Conservation (phyloP, 2,888 invertebrate genomes). For the Lacanobia wlatinum region DNA sequence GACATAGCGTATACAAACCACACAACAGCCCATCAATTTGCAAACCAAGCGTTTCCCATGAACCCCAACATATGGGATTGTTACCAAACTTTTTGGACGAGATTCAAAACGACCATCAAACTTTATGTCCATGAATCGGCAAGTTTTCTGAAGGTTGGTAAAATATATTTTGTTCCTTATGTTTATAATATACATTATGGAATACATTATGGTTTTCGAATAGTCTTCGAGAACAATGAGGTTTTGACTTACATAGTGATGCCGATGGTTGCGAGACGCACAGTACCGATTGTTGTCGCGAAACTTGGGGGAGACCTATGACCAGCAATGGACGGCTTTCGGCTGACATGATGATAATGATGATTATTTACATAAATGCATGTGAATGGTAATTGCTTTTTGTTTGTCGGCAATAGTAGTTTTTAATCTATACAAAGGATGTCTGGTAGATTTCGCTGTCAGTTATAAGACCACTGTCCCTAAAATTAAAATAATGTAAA, state of each 20-base stretch:
- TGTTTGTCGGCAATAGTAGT: no score
- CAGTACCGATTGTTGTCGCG: no score
- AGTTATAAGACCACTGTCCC: no score
- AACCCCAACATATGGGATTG: conserved; percentile 55
- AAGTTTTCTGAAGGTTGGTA: conserved; percentile 10
- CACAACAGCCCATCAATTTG: conserved; percentile 25
- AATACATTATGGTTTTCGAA: not conserved
- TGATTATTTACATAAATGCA: no score
- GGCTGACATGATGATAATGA: no score
- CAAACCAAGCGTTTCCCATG: conserved; percentile 32
- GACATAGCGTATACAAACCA: conserved; percentile 12
- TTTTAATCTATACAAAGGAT: no score
- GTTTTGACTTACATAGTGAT: not conserved
- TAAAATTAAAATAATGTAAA: no score
- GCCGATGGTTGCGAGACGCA: no score
- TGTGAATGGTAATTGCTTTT: no score
- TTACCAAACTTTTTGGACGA: conserved; percentile 59
- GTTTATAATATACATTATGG: not conserved
- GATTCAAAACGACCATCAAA: conserved; percentile 61
- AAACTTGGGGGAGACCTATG: no score
- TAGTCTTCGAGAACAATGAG: not conserved
- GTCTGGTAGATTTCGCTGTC: no score
- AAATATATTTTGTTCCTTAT: not conserved
- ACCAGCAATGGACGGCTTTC: no score
- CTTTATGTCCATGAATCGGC: conserved; percentile 56